A percentile compares a stretch with the other conserved stretches of the same genome.
These are phyloP conservation scores for Epinephelus coioides DNA, from an alignment of 2,797 vertebrate species.

Conservation along the genomic window DNA sequence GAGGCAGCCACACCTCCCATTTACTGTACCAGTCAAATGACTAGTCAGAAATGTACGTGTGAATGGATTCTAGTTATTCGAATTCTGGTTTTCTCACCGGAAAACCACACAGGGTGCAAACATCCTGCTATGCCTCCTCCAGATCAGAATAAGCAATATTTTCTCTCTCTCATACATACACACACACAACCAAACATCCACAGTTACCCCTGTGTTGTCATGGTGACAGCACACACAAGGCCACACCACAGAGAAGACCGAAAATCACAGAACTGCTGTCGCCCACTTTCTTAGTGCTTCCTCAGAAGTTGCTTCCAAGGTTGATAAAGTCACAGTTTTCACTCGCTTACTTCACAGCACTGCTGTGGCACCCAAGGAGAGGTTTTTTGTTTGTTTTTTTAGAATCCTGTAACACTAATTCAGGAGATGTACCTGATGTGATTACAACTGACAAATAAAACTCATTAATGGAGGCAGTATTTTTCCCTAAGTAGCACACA, in stretches of 20 bases:
- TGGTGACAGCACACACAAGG: constrained; percentile 43
- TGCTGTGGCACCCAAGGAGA: not conserved
- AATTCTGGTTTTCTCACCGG: not conserved
- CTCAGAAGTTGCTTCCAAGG: constrained; percentile 1
- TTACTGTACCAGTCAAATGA: not conserved
- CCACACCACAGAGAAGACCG: not conserved
- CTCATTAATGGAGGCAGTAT: not conserved
- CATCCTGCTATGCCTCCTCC: constrained; percentile 5
- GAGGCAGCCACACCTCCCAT: not conserved
- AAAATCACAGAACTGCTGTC: constrained; percentile 14
- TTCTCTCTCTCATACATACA: not conserved
- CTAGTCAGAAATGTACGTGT: not conserved
- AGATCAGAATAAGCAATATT: constrained; percentile 2
- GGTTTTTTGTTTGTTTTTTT: not conserved
- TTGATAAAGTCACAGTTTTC: not conserved
- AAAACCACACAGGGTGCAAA: not conserved
- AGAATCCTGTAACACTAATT: not conserved
- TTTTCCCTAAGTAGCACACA: not conserved
- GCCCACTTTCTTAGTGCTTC: not conserved
- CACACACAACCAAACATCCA: constrained; percentile 2
- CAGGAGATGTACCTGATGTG: not conserved
- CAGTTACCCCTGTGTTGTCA: constrained; percentile 39
- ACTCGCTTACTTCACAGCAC: not conserved
- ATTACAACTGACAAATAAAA: too few species aligned
- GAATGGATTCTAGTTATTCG: not conserved